Evolutionary conservation across 2,797 vertebrate species (phyloP).

Genomic region (Neosilurus hyrtlii): DNA sequence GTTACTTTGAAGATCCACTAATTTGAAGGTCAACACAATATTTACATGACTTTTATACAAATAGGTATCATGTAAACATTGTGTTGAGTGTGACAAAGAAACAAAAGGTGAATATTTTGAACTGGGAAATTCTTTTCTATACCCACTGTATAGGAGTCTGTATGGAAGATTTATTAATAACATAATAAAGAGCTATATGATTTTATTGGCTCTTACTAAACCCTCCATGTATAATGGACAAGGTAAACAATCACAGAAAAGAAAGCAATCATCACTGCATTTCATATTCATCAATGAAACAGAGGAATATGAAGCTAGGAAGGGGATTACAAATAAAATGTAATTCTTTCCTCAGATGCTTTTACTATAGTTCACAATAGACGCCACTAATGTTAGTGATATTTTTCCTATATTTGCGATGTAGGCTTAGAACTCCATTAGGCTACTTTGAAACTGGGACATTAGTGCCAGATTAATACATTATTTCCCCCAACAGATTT

Average conservation of each 20-base stretch:
- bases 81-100: too few species aligned
- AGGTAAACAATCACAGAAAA: conserved; percentile 12
- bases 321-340: not conserved
- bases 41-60: too few species aligned
- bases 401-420: not conserved
- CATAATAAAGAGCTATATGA: too few species aligned
- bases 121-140: too few species aligned
- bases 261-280: conserved; percentile 36
- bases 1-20: too few species aligned
- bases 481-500: conserved; percentile 22
- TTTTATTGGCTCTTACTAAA: conserved; percentile 8
- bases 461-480: conserved; percentile 21
- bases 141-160: not conserved
- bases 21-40: too few species aligned
- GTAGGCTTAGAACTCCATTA: conserved; percentile 5
- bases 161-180: not conserved
- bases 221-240: conserved; percentile 26
- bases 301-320: conserved; percentile 26
- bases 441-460: conserved; percentile 12
- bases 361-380: too few species aligned
- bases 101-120: too few species aligned
- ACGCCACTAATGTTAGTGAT: not conserved
- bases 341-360: too few species aligned
- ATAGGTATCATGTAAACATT: too few species aligned
- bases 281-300: conserved; percentile 45